Conservation (phyloP, 2,113 vertebrate species). For the Carassius carassius region DNA sequence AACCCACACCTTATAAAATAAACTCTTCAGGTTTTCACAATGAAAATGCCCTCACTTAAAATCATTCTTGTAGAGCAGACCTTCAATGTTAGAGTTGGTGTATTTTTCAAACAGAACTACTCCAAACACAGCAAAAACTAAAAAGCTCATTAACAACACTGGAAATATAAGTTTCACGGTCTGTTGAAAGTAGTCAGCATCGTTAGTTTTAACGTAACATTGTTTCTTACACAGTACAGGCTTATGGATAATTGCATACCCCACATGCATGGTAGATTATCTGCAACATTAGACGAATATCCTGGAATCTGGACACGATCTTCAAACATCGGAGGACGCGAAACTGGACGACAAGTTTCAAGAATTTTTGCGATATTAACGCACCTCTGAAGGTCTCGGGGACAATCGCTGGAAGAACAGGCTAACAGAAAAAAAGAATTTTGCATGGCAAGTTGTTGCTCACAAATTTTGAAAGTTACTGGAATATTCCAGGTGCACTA, state of each 20-base stretch:
- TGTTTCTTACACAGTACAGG: neutral
- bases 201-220: neutral
- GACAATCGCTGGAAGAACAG: neutral
- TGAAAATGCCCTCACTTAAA: neutral
- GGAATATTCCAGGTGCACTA: too few species aligned
- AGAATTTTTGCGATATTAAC: neutral
- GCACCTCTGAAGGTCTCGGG: neutral
- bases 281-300: neutral
- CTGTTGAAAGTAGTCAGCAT: neutral
- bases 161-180: neutral
- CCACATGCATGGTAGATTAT: neutral
- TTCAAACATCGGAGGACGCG: neutral
- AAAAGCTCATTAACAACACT: neutral
- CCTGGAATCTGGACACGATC: neutral
- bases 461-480: too few species aligned
- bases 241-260: neutral
- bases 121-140: conserved; percentile 2
- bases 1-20: neutral
- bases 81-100: neutral
- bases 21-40: neutral
- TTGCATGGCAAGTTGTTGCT: neutral
- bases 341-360: neutral
- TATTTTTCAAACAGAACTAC: neutral
- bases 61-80: neutral
- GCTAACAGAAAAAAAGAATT: neutral